Conservation (phyloP, 2,113 vertebrate species). For the Hippocampus zosterae region DNA sequence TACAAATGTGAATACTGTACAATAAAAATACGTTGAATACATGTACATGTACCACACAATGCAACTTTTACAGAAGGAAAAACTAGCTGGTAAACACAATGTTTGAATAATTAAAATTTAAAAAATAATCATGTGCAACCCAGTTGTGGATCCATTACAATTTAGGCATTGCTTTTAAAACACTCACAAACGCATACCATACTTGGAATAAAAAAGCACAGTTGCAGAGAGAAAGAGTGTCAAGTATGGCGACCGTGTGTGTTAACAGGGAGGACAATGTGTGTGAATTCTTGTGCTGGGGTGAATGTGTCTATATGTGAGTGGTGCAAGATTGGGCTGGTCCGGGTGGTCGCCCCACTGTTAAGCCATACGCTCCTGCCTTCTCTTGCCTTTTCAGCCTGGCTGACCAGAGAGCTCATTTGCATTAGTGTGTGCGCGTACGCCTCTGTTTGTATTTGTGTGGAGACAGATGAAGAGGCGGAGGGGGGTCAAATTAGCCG, state of each 20-base stretch:
- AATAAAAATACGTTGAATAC: no score
- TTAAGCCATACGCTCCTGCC: conserved; percentile 75
- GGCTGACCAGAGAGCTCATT: conserved; percentile 78
- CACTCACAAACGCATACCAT: conserved; percentile 60
- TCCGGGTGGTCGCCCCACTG: conserved; percentile 65
- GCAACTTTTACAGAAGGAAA: neutral
- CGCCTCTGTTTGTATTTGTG: conserved; percentile 18
- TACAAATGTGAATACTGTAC: no score
- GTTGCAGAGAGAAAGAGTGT: no score
- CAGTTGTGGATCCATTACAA: neutral
- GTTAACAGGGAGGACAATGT: no score
- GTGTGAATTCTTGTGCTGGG: neutral
- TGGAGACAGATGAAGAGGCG: neutral
- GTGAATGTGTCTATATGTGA: neutral
- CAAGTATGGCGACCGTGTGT: no score
- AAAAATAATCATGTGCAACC: neutral
- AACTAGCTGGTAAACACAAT: no score
- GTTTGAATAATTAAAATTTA: neutral
- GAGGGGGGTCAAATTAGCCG: conserved; percentile 69
- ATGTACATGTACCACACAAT: no score
- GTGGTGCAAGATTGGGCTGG: neutral
- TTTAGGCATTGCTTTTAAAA: neutral
- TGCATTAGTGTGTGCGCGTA: conserved; percentile 14
- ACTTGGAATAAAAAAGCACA: no score
- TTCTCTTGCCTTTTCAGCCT: conserved; percentile 78